Evolutionary conservation across 2,888 invertebrate genomes (phyloP).

Genomic region (Hirtodrosophila histrioides): DNA sequence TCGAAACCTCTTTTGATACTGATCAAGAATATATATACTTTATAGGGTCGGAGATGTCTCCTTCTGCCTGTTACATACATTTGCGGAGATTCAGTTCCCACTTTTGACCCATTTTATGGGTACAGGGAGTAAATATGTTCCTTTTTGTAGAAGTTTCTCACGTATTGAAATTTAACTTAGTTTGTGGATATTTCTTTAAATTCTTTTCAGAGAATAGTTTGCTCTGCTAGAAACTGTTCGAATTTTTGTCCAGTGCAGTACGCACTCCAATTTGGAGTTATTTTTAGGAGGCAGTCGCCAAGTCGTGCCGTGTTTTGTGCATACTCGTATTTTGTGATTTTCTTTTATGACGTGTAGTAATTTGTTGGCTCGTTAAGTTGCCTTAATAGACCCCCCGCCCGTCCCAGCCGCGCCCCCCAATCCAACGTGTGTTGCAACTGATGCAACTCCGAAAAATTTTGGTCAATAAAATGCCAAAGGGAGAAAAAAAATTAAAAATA

Average conservation of each 20-base stretch:
- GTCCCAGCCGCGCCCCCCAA: constrained; percentile 15
- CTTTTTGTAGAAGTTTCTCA: too few relatives aligned
- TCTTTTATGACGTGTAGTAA: constrained; percentile 83
- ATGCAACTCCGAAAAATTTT: constrained; percentile 24
- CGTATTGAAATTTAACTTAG: too few relatives aligned
- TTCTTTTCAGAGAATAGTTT: too few relatives aligned
- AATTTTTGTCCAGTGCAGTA: constrained; percentile 1
- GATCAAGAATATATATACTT: too few relatives aligned
- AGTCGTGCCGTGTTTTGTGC: constrained; percentile 29
- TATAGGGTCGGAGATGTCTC: too few relatives aligned
- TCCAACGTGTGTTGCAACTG: constrained; percentile 22
- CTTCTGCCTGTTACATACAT: too few relatives aligned
- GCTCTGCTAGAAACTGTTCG: too few relatives aligned
- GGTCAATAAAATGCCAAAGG: constrained; percentile 53
- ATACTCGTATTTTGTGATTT: constrained; percentile 50
- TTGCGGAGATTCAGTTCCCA: too few relatives aligned
- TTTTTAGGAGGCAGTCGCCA: constrained; percentile 39
- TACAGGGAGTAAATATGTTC: too few relatives aligned
- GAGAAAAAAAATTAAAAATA: constrained; percentile 11
- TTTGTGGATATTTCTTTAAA: too few relatives aligned
- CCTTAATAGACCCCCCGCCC: constrained; percentile 63
- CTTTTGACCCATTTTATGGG: too few relatives aligned
- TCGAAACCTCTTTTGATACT: too few relatives aligned
- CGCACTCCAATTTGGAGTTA: constrained; percentile 24
- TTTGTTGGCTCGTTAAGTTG: constrained; percentile 83